Conservation (phyloP, 2,797 vertebrate genomes). For the Poeciliopsis paucimaculata region DNA sequence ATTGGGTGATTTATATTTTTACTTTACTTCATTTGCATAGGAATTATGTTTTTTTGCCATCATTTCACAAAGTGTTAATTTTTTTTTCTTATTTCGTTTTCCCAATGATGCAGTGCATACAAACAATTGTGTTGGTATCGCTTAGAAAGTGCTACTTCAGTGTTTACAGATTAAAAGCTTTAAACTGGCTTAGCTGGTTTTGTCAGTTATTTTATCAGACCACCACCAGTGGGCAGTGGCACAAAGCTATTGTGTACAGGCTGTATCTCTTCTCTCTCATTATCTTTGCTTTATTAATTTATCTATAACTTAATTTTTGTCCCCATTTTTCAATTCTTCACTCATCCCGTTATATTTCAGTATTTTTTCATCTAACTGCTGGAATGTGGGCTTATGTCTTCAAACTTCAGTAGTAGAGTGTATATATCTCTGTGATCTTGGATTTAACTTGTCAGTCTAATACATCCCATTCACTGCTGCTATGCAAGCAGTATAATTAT, state of each 20-base stretch:
- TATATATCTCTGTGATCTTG: constrained; percentile 34
- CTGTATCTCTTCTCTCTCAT: constrained; percentile 44
- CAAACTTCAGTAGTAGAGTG: constrained; percentile 33
- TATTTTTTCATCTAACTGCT: constrained; percentile 30
- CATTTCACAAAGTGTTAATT: background rate
- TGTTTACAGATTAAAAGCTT: background rate
- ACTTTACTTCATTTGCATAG: background rate
- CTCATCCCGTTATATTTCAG: constrained; percentile 4
- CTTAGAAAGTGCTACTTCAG: background rate
- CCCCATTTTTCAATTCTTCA: background rate
- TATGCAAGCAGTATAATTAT: background rate
- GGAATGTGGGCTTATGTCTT: constrained; percentile 22
- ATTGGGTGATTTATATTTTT: background rate
- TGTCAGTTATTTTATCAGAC: constrained; percentile 80
- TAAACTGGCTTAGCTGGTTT: constrained; percentile 34
- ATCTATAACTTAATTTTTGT: constrained; percentile 3
- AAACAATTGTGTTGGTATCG: background rate
- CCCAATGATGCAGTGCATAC: background rate
- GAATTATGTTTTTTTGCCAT: background rate
- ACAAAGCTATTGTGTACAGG: constrained; percentile 75
- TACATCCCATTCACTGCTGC: constrained; percentile 16
- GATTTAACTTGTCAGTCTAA: constrained; percentile 28
- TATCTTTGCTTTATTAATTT: constrained; percentile 37
- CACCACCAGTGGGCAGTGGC: constrained; percentile 86
- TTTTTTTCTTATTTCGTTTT: background rate